Percentiles rank a stretch among this genome's conserved stretches.
phyloP scores from a whole-genome alignment of 2,888 invertebrate species.

The Tetrapedia diversipes region DNA sequence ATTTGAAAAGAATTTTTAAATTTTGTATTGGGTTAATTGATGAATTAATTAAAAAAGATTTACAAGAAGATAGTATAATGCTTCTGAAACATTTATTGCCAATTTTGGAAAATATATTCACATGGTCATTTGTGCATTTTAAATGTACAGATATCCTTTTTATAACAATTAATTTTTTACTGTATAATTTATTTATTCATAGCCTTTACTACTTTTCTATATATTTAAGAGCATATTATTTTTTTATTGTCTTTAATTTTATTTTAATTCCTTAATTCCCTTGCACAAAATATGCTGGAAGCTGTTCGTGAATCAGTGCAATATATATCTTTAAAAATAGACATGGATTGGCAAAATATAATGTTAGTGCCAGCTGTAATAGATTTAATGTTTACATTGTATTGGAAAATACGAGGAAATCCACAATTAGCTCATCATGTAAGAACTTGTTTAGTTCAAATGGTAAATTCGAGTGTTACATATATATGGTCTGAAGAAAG shows the following conservation, averaged over 20 bases:
- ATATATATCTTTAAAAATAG: slow-evolving; percentile 85
- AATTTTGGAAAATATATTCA: slow-evolving; percentile 90
- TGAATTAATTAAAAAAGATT: slow-evolving; percentile 85
- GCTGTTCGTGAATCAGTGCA: slow-evolving; percentile 89
- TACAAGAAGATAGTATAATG: slow-evolving; percentile 84
- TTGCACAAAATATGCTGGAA: slow-evolving; percentile 87
- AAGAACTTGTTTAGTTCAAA: slow-evolving; percentile 91
- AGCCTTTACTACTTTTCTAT: not conserved
- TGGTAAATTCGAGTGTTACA: slow-evolving; percentile 88
- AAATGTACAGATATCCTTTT: slow-evolving; percentile 83
- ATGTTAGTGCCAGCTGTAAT: slow-evolving; percentile 90
- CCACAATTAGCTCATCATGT: slow-evolving; percentile 91
- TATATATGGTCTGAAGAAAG: slow-evolving; percentile 84
- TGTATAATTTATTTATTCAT: no score
- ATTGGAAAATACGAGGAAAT: slow-evolving; percentile 91
- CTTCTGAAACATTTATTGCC: slow-evolving; percentile 89
- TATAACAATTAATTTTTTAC: no score
- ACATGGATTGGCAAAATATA: slow-evolving; percentile 89
- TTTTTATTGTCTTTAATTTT: slow-evolving; percentile 3
- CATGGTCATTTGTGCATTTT: slow-evolving; percentile 90
- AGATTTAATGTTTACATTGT: slow-evolving; percentile 91
- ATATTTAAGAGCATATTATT: not conserved
- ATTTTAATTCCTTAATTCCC: slow-evolving; percentile 72
- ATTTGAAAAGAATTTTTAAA: slow-evolving; percentile 91
- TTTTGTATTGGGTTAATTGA: slow-evolving; percentile 87